phyloP scores from a whole-genome alignment of 1,140 invertebrate species.

The Sitobion miscanthi region DNA sequence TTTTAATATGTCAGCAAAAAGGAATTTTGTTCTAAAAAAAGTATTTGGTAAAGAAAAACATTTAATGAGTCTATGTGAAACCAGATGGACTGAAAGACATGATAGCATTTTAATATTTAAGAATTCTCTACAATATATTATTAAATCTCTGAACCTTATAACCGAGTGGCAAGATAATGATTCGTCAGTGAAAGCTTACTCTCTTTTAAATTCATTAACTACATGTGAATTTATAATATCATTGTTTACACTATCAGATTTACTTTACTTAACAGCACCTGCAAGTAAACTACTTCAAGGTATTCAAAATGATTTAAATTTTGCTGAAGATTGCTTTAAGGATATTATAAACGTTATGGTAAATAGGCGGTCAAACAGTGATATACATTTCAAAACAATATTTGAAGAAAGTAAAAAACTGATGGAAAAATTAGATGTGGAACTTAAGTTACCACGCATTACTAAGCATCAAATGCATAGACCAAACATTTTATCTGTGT shows the following conservation, averaged over 20 bases:
- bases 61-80: constrained; percentile 21
- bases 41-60: constrained; percentile 20
- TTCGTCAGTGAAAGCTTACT: constrained; percentile 13
- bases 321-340: constrained; percentile 18
- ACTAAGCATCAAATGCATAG: too few species aligned
- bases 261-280: neutral
- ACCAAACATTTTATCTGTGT: too few species aligned
- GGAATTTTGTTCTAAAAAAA: neutral
- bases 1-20: too few species aligned
- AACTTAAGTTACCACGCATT: too few species aligned
- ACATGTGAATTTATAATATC: neutral
- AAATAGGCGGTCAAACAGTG: constrained; percentile 12
- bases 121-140: neutral
- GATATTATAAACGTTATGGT: neutral
- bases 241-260: constrained; percentile 34
- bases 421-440: neutral
- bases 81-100: neutral
- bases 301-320: neutral
- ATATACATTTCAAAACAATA: constrained; percentile 4
- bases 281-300: constrained; percentile 29
- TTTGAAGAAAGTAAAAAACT: neutral
- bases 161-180: neutral
- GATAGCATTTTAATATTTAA: constrained; percentile 24
- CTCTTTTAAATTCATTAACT: constrained; percentile 19
- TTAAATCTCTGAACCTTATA: constrained; percentile 16